Percentiles rank a stretch among this genome's conserved stretches.
Conservation (phyloP, 2,113 vertebrate genomes). For the Neofelis nebulosa region DNA sequence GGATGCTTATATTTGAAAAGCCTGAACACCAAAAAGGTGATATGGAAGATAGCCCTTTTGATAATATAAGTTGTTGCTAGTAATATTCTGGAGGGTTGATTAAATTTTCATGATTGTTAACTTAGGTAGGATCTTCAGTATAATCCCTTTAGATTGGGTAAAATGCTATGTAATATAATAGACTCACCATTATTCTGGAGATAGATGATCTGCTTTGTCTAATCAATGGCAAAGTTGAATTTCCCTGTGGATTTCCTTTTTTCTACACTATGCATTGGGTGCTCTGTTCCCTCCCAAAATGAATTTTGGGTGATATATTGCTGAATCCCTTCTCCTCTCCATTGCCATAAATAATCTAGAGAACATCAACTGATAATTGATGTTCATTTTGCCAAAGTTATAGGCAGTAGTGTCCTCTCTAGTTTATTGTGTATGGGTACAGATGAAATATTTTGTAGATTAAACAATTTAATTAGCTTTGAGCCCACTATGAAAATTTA, state of each 20-base stretch:
- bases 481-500: neutral
- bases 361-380: constrained; percentile 34
- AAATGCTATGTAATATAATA: neutral
- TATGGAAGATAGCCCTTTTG: constrained; percentile 66
- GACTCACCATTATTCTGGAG: neutral
- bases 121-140: constrained; percentile 63
- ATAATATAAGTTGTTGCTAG: constrained; percentile 66
- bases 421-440: neutral
- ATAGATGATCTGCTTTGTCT: neutral
- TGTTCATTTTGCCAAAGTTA: constrained; percentile 50
- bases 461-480: constrained; percentile 35
- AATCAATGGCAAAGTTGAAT: constrained; percentile 22
- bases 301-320: neutral
- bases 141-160: constrained; percentile 55
- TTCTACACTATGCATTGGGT: neutral
- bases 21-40: constrained; percentile 80
- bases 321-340: neutral
- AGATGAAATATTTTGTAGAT: constrained; percentile 45
- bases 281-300: neutral
- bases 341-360: neutral
- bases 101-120: constrained; percentile 71
- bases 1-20: constrained; percentile 82
- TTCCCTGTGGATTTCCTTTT: neutral
- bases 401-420: constrained; percentile 28
- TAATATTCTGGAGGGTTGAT: constrained; percentile 66